Conservation (phyloP, 2,113 vertebrate species). For the Cisticola juncidis region DNA sequence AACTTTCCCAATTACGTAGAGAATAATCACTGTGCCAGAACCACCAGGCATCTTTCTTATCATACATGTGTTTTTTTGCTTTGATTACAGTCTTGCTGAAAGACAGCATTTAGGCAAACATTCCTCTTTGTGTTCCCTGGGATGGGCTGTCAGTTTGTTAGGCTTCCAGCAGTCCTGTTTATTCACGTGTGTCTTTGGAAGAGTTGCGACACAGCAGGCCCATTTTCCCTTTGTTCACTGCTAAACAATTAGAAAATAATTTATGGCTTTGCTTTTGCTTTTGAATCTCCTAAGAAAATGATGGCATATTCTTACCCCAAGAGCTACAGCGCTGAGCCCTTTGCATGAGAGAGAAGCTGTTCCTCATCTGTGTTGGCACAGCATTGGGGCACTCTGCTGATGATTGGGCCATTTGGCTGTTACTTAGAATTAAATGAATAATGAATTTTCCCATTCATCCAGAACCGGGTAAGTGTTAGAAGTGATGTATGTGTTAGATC, state of each 20-base stretch:
- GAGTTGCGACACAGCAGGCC: constrained; percentile 17
- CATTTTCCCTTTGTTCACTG: constrained; percentile 8
- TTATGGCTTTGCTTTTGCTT: constrained; percentile 7
- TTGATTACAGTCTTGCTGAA: constrained; percentile 17
- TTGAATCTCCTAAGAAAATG: neutral
- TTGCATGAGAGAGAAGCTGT: neutral
- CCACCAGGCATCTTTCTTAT: constrained; percentile 27
- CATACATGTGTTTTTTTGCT: neutral
- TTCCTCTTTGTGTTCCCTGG: constrained; percentile 2
- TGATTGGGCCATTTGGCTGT: constrained; percentile 18
- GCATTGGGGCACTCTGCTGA: neutral
- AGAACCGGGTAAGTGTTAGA: neutral
- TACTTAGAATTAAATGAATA: constrained; percentile 50
- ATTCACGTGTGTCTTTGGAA: constrained; percentile 18
- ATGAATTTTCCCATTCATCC: constrained; percentile 45
- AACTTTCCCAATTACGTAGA: neutral
- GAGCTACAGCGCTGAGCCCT: neutral
- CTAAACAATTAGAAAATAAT: constrained; percentile 51
- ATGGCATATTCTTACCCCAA: neutral
- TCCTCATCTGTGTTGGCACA: neutral
- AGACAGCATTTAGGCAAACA: constrained; percentile 36
- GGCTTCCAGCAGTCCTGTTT: constrained; percentile 41
- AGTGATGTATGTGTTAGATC: constrained; percentile 3
- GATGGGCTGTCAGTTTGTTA: constrained; percentile 3
- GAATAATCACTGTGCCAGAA: constrained; percentile 4